Base-by-base conservation (phyloP, 1,140 invertebrate species). In the Mamestra configurata region DNA sequence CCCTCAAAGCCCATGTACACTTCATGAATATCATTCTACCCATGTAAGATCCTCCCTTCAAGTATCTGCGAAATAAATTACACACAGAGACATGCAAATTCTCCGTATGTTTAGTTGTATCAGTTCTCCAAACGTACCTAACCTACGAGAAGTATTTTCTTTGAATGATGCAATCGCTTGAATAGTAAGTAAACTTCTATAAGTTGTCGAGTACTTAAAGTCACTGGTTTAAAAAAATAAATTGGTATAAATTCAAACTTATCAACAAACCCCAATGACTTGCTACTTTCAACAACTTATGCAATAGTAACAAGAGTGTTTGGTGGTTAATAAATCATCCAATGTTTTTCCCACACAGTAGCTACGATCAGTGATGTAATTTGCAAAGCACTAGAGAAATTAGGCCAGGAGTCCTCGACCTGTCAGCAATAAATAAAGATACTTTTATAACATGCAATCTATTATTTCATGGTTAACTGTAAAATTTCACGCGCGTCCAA, bases 111-210 rank as follows among this genome's bases (percentile, higher is more conserved):
- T 61, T 35, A 35, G 27, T 8, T 61, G 6, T 18, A n/a, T n/a
- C n/a, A n/a, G n/a, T n/a, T n/a, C n/a, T n/a, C n/a, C n/a, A n/a
- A n/a, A n/a, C n/a, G n/a, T n/a, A n/a, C n/a, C n/a, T n/a, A n/a
- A n/a, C n/a, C 22, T 20, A 20, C 24, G 24, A 24, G 53, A 1
- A 57, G 24, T 59, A 31, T 31, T 59, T 59, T 59, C 24, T 59
- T 59, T 24, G 24, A 31, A 59, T 59, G 13, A 24, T 27, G 55
- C 55, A 59, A 59, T 24, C 15, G 24, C 24, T 31, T 59, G 24
- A 3, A 24, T 59, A 57, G 55, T 59, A 59, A 59, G 24, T 27
- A 59, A 27, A 55, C 11, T 59, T 59, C 24, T 24, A 59, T 59
- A 59, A 59, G 22, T 31, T 24, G 24, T 13, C 15, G 24, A 31